Conservation (phyloP, 2,113 vertebrate species). For the Pholis gunnellus region DNA sequence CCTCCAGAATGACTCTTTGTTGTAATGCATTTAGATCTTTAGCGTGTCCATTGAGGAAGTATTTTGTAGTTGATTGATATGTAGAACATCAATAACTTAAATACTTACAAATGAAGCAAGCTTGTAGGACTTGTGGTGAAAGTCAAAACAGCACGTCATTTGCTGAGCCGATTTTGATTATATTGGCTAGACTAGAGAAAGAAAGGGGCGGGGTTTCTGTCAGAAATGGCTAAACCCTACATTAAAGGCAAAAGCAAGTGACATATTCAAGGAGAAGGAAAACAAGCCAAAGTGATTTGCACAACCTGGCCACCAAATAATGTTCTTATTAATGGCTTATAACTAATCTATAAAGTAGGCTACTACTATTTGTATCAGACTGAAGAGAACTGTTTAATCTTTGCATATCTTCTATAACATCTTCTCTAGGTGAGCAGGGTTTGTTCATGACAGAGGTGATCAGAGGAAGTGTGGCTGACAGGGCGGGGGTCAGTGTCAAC, state of each 20-base stretch:
- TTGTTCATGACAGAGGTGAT: constrained; percentile 86
- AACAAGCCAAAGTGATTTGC: not conserved
- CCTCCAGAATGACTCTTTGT: not conserved
- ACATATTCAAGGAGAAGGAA: not conserved
- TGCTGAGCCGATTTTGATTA: too few relatives aligned
- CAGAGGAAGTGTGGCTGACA: constrained; percentile 85
- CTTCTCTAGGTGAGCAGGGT: constrained; percentile 83
- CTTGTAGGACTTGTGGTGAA: too few relatives aligned
- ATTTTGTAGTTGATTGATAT: too few relatives aligned
- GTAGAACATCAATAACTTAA: too few relatives aligned
- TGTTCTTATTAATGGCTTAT: not conserved
- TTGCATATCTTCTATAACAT: not conserved
- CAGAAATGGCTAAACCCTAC: too few relatives aligned
- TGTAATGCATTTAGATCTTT: not conserved
- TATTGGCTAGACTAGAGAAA: too few relatives aligned
- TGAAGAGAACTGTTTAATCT: not conserved
- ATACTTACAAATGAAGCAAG: too few relatives aligned
- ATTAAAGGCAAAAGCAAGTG: not conserved
- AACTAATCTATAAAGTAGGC: not conserved
- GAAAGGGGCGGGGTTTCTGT: too few relatives aligned
- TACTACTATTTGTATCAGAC: not conserved
- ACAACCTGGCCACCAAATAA: not conserved
- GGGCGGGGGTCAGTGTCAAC: constrained; percentile 86
- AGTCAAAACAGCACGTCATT: too few relatives aligned
- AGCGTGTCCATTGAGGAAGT: not conserved